phyloP scores from a whole-genome alignment of 2,888 invertebrate species.

The Stegana nigrithorax region DNA sequence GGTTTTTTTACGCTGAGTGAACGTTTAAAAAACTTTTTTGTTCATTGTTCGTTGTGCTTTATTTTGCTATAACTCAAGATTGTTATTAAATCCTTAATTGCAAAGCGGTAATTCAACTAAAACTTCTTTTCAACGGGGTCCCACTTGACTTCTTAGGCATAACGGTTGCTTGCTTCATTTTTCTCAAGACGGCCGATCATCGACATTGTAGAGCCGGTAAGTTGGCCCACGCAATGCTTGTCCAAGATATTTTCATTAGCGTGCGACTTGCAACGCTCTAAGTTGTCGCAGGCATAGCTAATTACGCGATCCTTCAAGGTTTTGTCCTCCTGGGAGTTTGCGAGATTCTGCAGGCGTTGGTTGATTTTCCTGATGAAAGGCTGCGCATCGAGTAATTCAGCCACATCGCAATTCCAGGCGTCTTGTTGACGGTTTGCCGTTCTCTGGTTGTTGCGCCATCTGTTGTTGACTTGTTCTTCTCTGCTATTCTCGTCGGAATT shows the following conservation, averaged over 20 bases:
- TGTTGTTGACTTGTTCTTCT: neutral
- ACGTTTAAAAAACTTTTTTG: neutral
- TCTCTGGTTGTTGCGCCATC: too few species aligned
- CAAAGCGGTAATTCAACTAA: too few species aligned
- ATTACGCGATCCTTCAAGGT: conserved; percentile 25
- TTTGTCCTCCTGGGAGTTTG: neutral
- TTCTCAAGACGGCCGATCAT: conserved; percentile 36
- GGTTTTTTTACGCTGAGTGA: too few species aligned
- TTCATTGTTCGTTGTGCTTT: neutral
- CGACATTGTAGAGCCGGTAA: conserved; percentile 46
- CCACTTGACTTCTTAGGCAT: too few species aligned
- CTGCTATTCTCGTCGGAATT: neutral
- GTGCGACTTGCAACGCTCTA: conserved; percentile 34
- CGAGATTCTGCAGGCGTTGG: conserved; percentile 36
- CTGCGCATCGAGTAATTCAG: conserved; percentile 37
- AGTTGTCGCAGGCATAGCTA: conserved; percentile 31
- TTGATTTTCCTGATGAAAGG: conserved; percentile 47
- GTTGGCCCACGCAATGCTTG: conserved; percentile 42
- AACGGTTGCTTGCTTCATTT: too few species aligned
- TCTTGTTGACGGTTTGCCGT: conserved; percentile 1
- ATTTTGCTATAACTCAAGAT: neutral
- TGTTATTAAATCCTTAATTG: too few species aligned
- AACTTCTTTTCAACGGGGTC: too few species aligned
- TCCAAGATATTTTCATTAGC: conserved; percentile 29
- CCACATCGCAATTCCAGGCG: conserved; percentile 45